A percentile compares a stretch with the other conserved stretches of the same genome.
Evolutionary conservation across 2,797 vertebrate genomes (phyloP).

Genomic region (Pipistrellus nathusii): DNA sequence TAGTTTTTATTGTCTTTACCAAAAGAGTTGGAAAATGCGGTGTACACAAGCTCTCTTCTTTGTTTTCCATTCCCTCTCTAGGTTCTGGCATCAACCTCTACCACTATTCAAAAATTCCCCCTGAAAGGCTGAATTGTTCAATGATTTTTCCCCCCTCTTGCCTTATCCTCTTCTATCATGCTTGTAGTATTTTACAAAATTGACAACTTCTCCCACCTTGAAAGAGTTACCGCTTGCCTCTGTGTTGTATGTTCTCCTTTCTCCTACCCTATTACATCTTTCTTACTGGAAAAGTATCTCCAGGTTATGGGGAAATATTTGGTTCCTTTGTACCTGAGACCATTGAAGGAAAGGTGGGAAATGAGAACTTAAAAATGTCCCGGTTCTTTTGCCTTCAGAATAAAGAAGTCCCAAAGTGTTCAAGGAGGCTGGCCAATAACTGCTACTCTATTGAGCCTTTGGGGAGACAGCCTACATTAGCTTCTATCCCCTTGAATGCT

Average conservation of each 20-base stretch:
- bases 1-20: slow-evolving; percentile 1
- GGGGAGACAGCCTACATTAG: background rate
- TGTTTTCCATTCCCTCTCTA: background rate
- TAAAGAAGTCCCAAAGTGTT: background rate
- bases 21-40: background rate
- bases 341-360: background rate
- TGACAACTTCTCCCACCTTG: background rate
- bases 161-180: background rate
- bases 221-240: background rate
- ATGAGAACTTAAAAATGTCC: background rate
- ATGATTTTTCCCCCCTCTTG: background rate
- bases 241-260: background rate
- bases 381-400: background rate
- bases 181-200: background rate
- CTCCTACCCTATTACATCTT: background rate
- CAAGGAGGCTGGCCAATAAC: background rate
- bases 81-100: background rate
- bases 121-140: background rate
- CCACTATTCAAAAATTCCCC: background rate
- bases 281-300: background rate
- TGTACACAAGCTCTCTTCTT: background rate
- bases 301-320: background rate
- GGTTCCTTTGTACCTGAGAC: background rate
- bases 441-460: background rate
- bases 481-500: background rate